phyloP scores from a whole-genome alignment of 2,888 invertebrate species.

The Sarcophaga rosellei region DNA sequence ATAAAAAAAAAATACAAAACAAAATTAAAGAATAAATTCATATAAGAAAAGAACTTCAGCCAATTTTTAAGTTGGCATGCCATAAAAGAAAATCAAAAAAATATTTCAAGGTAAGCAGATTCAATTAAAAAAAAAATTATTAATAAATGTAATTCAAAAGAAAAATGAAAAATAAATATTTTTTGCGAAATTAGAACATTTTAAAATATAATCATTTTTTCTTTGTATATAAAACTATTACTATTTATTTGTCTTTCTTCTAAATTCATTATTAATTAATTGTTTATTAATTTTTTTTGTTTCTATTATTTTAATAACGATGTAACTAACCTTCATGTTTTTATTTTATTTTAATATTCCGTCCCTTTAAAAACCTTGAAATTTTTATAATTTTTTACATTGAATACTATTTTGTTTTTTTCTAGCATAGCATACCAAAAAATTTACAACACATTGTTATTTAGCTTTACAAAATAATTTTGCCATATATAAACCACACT shows the following conservation, averaged over 20 bases:
- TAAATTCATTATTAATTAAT: neutral
- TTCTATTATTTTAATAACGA: neutral
- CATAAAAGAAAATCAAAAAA: conserved; percentile 20
- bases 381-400: conserved; percentile 49
- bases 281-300: neutral
- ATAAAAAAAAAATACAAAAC: conserved; percentile 54
- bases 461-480: conserved; percentile 53
- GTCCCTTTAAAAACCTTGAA: conserved; percentile 63
- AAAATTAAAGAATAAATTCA: conserved; percentile 37
- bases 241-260: neutral
- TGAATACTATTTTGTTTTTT: conserved; percentile 26
- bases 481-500: conserved; percentile 43
- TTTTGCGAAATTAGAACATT: neutral
- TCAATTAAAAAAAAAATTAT: conserved; percentile 16
- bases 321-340: conserved; percentile 53
- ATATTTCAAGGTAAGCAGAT: conserved; percentile 33
- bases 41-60: conserved; percentile 7
- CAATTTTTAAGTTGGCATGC: conserved; percentile 38
- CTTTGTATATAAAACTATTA: too few species aligned
- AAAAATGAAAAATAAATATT: neutral
- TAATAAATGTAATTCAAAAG: neutral
- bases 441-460: conserved; percentile 48
- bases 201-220: neutral
- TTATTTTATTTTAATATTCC: conserved; percentile 30
- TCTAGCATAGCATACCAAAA: neutral